These are phyloP conservation scores for Harpagoxenus sublaevis DNA, from an alignment of 2,888 invertebrate species.

Conservation along the genomic window DNA sequence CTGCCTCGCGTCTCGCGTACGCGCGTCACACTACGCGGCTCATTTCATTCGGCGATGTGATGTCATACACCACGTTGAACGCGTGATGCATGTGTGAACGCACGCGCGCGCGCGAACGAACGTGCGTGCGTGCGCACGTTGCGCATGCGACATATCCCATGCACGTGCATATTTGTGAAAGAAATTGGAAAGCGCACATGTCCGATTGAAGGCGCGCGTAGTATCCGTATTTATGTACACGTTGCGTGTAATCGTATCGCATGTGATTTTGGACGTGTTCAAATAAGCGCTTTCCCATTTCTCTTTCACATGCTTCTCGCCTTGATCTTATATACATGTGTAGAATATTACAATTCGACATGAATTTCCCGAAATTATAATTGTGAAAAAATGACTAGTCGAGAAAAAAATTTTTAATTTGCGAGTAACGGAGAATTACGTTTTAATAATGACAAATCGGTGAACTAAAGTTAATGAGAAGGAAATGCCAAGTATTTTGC, in stretches of 20 bases:
- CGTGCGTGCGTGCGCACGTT: neutral
- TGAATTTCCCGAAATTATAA: neutral
- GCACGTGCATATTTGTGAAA: neutral
- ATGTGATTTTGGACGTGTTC: neutral
- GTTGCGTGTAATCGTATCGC: neutral
- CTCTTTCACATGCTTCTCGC: neutral
- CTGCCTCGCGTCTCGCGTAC: neutral
- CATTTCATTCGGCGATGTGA: slow-evolving; percentile 74
- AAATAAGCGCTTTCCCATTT: neutral
- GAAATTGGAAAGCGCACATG: neutral
- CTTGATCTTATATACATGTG: neutral
- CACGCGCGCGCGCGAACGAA: no score
- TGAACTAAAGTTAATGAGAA: neutral
- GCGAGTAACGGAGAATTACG: neutral
- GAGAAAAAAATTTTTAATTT: neutral
- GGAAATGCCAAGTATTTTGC: neutral
- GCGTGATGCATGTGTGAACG: neutral
- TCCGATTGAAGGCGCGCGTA: no score
- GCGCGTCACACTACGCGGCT: slow-evolving; percentile 59
- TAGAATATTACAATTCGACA: neutral
- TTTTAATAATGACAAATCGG: neutral
- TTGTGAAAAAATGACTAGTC: neutral
- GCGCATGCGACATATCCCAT: neutral
- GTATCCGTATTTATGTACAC: slow-evolving; percentile 38
- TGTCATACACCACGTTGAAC: slow-evolving; percentile 65